These are phyloP conservation scores for Pterostichus niger DNA, from an alignment of 2,888 invertebrate genomes.

Conservation along the genomic window DNA sequence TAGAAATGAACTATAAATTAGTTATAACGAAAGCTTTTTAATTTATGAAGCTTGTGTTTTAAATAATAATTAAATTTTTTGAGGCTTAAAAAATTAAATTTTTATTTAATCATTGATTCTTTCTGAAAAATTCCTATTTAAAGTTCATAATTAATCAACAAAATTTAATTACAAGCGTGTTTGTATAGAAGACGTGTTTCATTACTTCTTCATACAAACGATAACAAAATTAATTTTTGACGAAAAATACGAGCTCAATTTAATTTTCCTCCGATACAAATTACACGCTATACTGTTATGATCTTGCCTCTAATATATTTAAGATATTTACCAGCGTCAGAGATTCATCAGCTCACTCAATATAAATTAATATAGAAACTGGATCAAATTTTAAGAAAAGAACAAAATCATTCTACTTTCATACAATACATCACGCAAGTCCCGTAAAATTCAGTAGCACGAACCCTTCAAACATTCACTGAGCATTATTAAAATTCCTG, in stretches of 20 bases:
- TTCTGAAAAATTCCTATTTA: conserved; percentile 38
- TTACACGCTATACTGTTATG: background rate
- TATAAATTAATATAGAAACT: too few relatives aligned
- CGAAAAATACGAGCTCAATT: conserved; percentile 38
- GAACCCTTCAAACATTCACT: too few relatives aligned
- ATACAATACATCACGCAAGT: too few relatives aligned
- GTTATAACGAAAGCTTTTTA: too few relatives aligned
- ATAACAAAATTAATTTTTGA: conserved; percentile 52
- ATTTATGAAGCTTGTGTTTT: too few relatives aligned
- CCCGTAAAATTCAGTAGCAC: too few relatives aligned
- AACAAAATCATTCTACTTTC: too few relatives aligned
- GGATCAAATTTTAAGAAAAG: too few relatives aligned
- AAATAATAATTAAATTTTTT: too few relatives aligned
- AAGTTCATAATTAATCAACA: conserved; percentile 52
- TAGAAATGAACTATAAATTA: too few relatives aligned
- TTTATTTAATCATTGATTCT: conserved; percentile 33
- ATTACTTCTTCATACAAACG: conserved; percentile 49
- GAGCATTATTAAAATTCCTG: too few relatives aligned
- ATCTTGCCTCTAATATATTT: conserved; percentile 19
- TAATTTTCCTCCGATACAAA: conserved; percentile 40
- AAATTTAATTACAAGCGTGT: conserved; percentile 55
- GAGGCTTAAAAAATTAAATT: background rate
- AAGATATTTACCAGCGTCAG: background rate
- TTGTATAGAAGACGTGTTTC: conserved; percentile 52
- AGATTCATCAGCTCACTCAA: too few relatives aligned